A percentile compares a stretch with the other conserved stretches of the same genome.
Conservation (phyloP, 2,797 vertebrate genomes). For the Sebastes nivosus region DNA sequence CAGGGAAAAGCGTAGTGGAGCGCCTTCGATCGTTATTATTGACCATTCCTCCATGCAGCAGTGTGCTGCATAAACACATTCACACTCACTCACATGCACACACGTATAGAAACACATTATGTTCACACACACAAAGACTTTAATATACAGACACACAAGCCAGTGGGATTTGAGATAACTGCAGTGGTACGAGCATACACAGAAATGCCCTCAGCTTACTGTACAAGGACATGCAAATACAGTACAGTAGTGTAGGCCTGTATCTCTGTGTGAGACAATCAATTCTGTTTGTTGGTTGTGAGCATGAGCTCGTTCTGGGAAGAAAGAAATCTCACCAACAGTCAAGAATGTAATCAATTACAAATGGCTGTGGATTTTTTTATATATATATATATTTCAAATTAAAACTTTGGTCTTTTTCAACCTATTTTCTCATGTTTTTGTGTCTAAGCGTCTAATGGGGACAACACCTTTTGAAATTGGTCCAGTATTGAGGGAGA, state of each 20-base stretch:
- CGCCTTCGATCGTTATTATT: conserved; percentile 79
- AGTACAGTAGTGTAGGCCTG: conserved; percentile 8
- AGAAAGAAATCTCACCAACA: not conserved
- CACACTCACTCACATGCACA: conserved; percentile 31
- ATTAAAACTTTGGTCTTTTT: not conserved
- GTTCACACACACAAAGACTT: conserved; percentile 20
- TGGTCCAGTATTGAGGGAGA: too few relatives aligned
- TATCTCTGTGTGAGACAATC: conserved; percentile 23
- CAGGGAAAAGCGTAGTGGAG: conserved; percentile 62
- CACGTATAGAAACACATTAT: conserved; percentile 4
- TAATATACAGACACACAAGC: conserved; percentile 36
- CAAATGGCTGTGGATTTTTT: not conserved
- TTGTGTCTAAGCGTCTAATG: too few relatives aligned
- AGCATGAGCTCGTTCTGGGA: not conserved
- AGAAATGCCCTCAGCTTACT: conserved; percentile 47
- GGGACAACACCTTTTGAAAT: too few relatives aligned
- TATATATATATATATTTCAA: not conserved
- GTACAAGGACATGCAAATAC: conserved; percentile 39
- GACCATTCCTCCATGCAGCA: conserved; percentile 69
- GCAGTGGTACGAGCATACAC: conserved; percentile 25
- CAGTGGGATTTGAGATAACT: conserved; percentile 39
- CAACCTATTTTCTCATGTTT: too few relatives aligned
- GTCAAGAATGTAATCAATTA: not conserved
- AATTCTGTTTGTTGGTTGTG: conserved; percentile 20
- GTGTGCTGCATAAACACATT: conserved; percentile 61